Base-by-base conservation (phyloP, 2,888 invertebrate species). In the Pycnomerus fuliginosus region DNA sequence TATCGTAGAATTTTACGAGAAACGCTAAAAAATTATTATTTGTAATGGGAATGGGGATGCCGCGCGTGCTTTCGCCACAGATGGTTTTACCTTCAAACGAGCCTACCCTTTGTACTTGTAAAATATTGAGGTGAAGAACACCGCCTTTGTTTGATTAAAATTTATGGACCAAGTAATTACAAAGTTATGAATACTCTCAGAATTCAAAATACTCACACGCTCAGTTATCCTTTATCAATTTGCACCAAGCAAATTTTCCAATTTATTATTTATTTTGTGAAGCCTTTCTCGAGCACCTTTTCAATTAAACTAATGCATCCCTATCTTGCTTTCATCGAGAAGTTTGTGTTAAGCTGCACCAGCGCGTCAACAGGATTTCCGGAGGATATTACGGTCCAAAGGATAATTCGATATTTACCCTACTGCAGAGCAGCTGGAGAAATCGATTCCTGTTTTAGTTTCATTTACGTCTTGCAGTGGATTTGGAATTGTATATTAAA, bases 21-120 rank as follows among this genome's bases (percentile, higher is more conserved):
- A 29, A 27, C 34, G 41, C 28, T 33, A 34, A 34, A 34, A 34
- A 23, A 34, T 41, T 34, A 41, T 41, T 41, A 41, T 41, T 41
- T 41, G 41, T 41, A 41, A 41, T 41, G 41, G 41, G 41, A 41
- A 41, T 41, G 41, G 34, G 41, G 29, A 41, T 41, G 29, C 24
- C 29, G 41, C 33, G 20, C 34, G 41, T 29, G 41, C 34, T 41
- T 41, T 41, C 34, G 32, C 28, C 29, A 16, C 14, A 41, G 34
- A 41, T 41, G 41, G 41, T 29, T 20, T 20, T 27, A 33, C 15
- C 12, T 2, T 24, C 30, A 31, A 38, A 23, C 38, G 14, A 38
- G 15, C 29, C 28, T 11, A n/a, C 14, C 34, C 22, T 28, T 41
- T 34, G 41, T 41, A 20, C 25, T 23, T 17, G 16, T 41, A 29